Conservation (phyloP, 1,140 invertebrate genomes). For the Drosophila takahashii region DNA sequence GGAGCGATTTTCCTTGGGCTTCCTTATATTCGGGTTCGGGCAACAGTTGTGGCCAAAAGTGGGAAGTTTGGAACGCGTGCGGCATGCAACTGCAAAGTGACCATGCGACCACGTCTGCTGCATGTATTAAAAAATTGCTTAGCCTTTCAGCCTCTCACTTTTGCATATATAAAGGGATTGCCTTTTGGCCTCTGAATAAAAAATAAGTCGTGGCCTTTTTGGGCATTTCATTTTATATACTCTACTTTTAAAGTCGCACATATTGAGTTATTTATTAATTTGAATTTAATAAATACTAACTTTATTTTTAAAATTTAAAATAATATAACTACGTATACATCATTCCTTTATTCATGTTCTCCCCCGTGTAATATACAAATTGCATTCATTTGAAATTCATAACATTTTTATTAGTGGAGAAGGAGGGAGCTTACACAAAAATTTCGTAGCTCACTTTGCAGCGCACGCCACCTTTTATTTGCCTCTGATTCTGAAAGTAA, state of each 20-base stretch:
- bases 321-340: no score
- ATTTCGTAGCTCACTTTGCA: conserved; percentile 35
- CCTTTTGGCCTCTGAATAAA: conserved; percentile 62
- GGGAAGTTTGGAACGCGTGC: conserved; percentile 55
- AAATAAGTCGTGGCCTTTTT: conserved; percentile 34
- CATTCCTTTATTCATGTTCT: not conserved
- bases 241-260: not conserved
- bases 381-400: conserved; percentile 37
- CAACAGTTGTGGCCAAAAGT: conserved; percentile 61
- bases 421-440: conserved; percentile 9
- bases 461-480: conserved; percentile 28
- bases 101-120: conserved; percentile 40
- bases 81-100: conserved; percentile 70
- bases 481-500: conserved; percentile 9
- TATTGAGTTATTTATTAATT: no score
- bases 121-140: conserved; percentile 64
- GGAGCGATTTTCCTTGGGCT: conserved; percentile 45
- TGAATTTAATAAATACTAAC: no score
- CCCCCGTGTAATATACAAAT: not conserved
- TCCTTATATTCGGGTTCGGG: conserved; percentile 44
- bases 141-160: conserved; percentile 41
- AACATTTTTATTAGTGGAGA: conserved; percentile 24
- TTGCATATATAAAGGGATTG: conserved; percentile 17
- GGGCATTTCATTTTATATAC: conserved; percentile 1
- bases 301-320: no score